phyloP scores from a whole-genome alignment of 2,797 vertebrate genomes.

The Micromesistius poutassou region DNA sequence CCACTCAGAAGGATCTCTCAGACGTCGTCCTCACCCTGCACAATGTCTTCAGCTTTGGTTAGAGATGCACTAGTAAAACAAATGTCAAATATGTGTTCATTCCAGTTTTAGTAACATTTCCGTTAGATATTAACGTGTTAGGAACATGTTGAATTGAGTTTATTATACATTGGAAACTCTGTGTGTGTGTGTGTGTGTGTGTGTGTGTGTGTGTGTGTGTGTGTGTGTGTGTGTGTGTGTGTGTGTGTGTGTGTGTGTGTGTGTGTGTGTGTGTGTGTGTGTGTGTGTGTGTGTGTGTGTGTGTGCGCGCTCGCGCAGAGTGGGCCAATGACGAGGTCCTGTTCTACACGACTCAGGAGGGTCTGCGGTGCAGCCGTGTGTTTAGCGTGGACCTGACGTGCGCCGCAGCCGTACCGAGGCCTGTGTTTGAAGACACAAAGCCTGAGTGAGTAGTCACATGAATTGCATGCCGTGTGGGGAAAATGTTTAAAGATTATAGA shows the following conservation, averaged over 20 bases:
- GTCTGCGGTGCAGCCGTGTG: constrained; percentile 80
- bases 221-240: not conserved
- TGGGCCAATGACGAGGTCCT: constrained; percentile 86
- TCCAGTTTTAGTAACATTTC: not conserved
- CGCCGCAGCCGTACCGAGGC: constrained; percentile 55
- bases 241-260: constrained; percentile 1
- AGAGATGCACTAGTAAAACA: not conserved
- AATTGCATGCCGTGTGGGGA: not conserved
- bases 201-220: not conserved
- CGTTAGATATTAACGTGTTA: not conserved
- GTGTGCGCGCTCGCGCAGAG: constrained; percentile 70
- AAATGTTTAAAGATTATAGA: not conserved
- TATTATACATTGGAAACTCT: not conserved
- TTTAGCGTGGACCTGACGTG: constrained; percentile 78
- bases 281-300: constrained; percentile 17
- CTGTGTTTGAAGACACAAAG: constrained; percentile 84
- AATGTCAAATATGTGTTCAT: not conserved
- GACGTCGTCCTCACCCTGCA: constrained; percentile 18
- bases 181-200: not conserved
- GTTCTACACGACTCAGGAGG: constrained; percentile 84
- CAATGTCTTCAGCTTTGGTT: constrained; percentile 6
- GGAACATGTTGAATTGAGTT: not conserved
- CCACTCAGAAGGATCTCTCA: constrained; percentile 28
- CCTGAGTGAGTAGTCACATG: constrained; percentile 77
- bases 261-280: not conserved